phyloP scores from a whole-genome alignment of 1,140 invertebrate genomes.

The Cherax quadricarinatus region DNA sequence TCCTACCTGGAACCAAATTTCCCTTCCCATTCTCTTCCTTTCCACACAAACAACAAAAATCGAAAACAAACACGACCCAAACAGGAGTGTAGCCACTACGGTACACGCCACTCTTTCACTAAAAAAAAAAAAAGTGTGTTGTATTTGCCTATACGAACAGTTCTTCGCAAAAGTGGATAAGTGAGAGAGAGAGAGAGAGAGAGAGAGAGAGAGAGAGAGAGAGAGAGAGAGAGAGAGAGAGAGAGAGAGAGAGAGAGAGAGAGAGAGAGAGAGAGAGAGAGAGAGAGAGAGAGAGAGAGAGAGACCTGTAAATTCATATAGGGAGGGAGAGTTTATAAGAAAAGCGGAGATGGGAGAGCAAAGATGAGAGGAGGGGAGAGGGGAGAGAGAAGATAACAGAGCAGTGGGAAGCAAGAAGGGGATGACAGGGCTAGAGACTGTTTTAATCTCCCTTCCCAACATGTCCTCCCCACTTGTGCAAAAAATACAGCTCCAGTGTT shows the following conservation, averaged over 20 bases:
- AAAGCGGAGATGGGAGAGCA: neutral
- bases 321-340: neutral
- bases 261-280: conserved; percentile 36
- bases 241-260: conserved; percentile 36
- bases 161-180: neutral
- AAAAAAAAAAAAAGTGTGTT: too few relatives aligned
- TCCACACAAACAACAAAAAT: too few relatives aligned
- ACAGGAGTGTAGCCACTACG: too few relatives aligned
- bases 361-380: neutral
- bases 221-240: conserved; percentile 3
- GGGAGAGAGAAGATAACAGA: neutral
- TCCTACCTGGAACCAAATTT: neutral
- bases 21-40: neutral
- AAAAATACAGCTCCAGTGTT: too few relatives aligned
- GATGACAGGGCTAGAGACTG: too few relatives aligned
- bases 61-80: too few relatives aligned
- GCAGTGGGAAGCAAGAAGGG: neutral
- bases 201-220: neutral
- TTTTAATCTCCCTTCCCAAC: too few relatives aligned
- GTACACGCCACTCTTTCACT: too few relatives aligned
- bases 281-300: neutral
- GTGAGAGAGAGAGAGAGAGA: neutral
- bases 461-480: too few relatives aligned
- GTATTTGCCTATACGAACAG: too few relatives aligned
- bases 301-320: too few relatives aligned